Evolutionary conservation across 2,888 invertebrate genomes (phyloP), one percentile per base, ranked within the genome.

Genomic region (Pegoplata infirma): DNA sequence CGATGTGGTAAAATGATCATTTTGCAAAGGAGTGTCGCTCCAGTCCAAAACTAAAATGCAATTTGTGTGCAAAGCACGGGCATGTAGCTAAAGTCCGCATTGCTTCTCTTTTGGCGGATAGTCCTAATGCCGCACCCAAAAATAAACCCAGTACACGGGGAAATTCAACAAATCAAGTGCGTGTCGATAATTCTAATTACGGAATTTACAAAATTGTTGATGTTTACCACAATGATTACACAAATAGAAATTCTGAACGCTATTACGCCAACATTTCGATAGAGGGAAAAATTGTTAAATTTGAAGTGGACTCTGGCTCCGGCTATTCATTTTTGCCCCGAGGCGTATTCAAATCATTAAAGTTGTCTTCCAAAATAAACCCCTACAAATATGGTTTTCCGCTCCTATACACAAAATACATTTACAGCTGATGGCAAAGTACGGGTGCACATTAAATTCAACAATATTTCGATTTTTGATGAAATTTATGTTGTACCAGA

Each of bases 251-350:
- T 21, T 58, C n/a, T 23, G 49, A 61, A 16, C 44, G 56, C 23
- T 76, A 55, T 23, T 61, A 53, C 23, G 63, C 68, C 0, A 49
- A 32, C 1, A 59, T 76, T 53, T 25, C 17, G 7, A 77, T 73
- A 12, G 63, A 77, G 56, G 46, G 58, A 5, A 68, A 51, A 58
- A 21, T 44, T 14, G 46, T 78, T 8, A 53, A n/a, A n/a, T n/a
- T n/a, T n/a, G n/a, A n/a, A n/a, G n/a, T n/a, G n/a, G n/a, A n/a
- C n/a, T n/a, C n/a, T 12, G 78, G 78, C 1, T 73, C 53, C 1
- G 78, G 66, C 2, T 73, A 58, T 28, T 58, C 58, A n/a, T 73
- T 78, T 44, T 46, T 78, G 7, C 73, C 73, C 14, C 49, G 66
- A 36, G 58, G 32, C 5, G 2, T 44, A 23, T 59, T 46, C 16